These are phyloP conservation scores for Notolepis coatsorum DNA, from an alignment of 2,797 vertebrate species.

Conservation along the genomic window DNA sequence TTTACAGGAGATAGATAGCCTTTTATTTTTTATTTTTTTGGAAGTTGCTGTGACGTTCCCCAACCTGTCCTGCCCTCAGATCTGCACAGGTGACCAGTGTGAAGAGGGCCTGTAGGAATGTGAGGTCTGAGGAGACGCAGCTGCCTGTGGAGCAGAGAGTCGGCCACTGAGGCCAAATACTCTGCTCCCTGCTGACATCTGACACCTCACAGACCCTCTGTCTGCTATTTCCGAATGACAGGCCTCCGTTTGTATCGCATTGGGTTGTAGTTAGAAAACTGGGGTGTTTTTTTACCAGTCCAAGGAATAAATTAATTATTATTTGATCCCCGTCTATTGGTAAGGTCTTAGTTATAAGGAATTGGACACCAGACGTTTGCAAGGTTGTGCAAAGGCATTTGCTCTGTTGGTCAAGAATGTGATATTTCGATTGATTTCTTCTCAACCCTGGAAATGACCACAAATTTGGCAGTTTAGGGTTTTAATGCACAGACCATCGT, in stretches of 20 bases:
- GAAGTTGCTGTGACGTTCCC: background rate
- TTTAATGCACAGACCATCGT: background rate
- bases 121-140: slow-evolving; percentile 78
- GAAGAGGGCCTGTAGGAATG: slow-evolving; percentile 76
- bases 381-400: background rate
- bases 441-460: background rate
- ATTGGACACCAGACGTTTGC: too few relatives aligned
- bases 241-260: slow-evolving; percentile 47
- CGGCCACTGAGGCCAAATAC: slow-evolving; percentile 46
- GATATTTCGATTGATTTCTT: background rate
- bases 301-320: background rate
- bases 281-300: background rate
- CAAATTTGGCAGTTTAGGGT: background rate
- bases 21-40: slow-evolving; percentile 26
- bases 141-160: slow-evolving; percentile 71
- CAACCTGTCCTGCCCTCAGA: slow-evolving; percentile 34
- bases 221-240: slow-evolving; percentile 68
- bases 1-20: background rate
- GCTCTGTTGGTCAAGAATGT: background rate
- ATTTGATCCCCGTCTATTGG: background rate
- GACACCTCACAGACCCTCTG: slow-evolving; percentile 63
- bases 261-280: slow-evolving; percentile 1
- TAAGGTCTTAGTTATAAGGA: background rate
- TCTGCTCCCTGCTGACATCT: slow-evolving; percentile 75
- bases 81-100: slow-evolving; percentile 78